phyloP scores from a whole-genome alignment of 2,113 vertebrate genomes.

The Phycodurus eques region DNA sequence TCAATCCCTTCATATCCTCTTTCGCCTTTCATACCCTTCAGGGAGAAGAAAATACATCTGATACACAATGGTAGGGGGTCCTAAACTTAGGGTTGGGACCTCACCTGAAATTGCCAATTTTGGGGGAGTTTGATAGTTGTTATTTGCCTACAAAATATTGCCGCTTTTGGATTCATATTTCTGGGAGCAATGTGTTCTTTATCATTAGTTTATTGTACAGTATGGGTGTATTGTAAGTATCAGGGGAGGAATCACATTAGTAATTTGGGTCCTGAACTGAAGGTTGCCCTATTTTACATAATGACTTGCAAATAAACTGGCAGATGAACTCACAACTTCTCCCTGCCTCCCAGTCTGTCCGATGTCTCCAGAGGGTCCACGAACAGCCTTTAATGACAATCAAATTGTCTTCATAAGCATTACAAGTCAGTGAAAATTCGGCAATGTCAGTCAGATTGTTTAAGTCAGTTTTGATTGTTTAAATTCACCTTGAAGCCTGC shows the following conservation, averaged over 20 bases:
- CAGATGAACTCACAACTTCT: conserved; percentile 62
- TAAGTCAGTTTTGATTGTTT: not conserved
- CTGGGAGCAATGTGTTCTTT: not conserved
- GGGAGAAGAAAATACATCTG: conserved; percentile 24
- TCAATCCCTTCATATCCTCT: conserved; percentile 69
- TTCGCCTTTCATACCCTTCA: conserved; percentile 68
- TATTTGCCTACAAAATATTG: not conserved
- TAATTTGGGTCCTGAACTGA: no score
- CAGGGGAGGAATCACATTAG: not conserved
- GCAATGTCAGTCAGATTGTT: conserved; percentile 18
- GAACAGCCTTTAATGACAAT: conserved; percentile 65
- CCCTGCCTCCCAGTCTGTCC: conserved; percentile 57
- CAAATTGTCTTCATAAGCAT: conserved; percentile 24
- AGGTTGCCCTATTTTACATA: not conserved
- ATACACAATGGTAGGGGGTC: not conserved
- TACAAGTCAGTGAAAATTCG: conserved; percentile 17
- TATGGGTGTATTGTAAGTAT: not conserved
- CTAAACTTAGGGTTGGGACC: not conserved
- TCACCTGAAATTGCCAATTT: not conserved
- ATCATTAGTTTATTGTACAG: not conserved
- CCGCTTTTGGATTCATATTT: not conserved
- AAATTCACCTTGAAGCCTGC: conserved; percentile 72
- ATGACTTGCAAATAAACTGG: conserved; percentile 17
- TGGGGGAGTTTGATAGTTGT: not conserved
- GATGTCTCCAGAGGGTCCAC: conserved; percentile 64